Evolutionary conservation across 2,888 invertebrate species (phyloP).

Genomic region (Pantelozetes paolii): DNA sequence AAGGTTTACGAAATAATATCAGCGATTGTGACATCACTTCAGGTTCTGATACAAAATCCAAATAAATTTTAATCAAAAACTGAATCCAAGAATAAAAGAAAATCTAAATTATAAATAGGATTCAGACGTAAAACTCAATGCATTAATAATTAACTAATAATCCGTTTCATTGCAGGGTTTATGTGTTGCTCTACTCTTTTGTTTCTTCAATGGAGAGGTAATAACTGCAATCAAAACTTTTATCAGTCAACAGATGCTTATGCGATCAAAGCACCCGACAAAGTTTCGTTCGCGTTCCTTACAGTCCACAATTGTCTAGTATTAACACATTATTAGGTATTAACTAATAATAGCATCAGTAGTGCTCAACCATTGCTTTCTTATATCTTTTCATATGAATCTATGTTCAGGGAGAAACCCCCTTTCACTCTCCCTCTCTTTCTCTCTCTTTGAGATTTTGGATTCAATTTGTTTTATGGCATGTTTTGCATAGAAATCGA

Average conservation of each 20-base stretch:
- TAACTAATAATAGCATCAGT: conserved; percentile 25
- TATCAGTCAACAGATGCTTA: conserved; percentile 35
- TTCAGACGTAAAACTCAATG: conserved; percentile 2
- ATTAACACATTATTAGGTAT: conserved; percentile 33
- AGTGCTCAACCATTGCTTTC: not conserved
- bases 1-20: conserved; percentile 73
- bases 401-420: too few species aligned
- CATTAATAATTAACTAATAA: conserved; percentile 8
- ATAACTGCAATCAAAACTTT: conserved; percentile 29
- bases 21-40: conserved; percentile 79
- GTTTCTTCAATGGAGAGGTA: conserved; percentile 93
- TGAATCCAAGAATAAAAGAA: conserved; percentile 7
- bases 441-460: too few species aligned
- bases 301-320: conserved; percentile 37
- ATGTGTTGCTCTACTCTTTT: conserved; percentile 83
- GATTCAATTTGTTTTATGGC: too few species aligned
- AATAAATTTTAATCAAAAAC: conserved; percentile 32
- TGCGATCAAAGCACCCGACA: conserved; percentile 34
- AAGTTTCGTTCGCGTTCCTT: conserved; percentile 30
- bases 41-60: conserved; percentile 57
- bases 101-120: conserved; percentile 12
- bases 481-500: too few species aligned
- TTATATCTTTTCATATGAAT: too few species aligned
- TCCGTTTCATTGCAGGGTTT: conserved; percentile 66
- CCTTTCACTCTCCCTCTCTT: too few species aligned